Evolutionary conservation across 2,888 invertebrate genomes (phyloP).

Genomic region (Ophonus ardosiacus): DNA sequence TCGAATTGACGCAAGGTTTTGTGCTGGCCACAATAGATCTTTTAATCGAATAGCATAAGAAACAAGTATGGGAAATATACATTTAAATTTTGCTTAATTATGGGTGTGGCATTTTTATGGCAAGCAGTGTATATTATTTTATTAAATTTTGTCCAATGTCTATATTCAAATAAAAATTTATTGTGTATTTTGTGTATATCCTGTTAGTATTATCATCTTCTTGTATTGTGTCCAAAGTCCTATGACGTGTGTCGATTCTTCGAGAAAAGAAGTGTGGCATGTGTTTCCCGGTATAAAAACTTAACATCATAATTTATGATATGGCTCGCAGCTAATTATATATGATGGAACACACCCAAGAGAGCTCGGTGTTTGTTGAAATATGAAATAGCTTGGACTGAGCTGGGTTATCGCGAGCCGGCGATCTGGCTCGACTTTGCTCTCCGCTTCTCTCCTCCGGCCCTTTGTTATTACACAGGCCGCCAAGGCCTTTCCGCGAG

Average conservation of each 20-base stretch:
- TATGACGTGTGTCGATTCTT: constrained; percentile 66
- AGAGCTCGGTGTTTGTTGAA: constrained; percentile 72
- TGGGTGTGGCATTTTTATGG: no score
- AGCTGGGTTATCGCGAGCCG: constrained; percentile 61
- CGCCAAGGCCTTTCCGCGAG: constrained; percentile 14
- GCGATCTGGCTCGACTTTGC: constrained; percentile 45
- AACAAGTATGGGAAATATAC: no score
- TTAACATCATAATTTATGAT: constrained; percentile 75
- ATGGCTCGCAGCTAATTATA: constrained; percentile 75
- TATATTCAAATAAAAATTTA: no score
- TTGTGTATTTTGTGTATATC: not conserved
- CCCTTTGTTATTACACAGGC: constrained; percentile 60
- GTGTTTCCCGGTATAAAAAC: constrained; percentile 73
- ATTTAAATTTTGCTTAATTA: no score
- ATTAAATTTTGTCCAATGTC: no score
- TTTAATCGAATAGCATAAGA: no score
- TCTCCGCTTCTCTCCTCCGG: constrained; percentile 36
- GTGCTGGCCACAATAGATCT: no score
- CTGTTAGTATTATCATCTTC: not conserved
- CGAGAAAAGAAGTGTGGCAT: constrained; percentile 72
- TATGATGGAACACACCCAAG: constrained; percentile 71
- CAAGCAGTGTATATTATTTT: no score
- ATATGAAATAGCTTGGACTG: constrained; percentile 74
- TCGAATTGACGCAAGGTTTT: no score
- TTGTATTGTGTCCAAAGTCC: not conserved